Evolutionary conservation across 2,113 vertebrate species (phyloP).

Genomic region (Gymnorhina tibicen): DNA sequence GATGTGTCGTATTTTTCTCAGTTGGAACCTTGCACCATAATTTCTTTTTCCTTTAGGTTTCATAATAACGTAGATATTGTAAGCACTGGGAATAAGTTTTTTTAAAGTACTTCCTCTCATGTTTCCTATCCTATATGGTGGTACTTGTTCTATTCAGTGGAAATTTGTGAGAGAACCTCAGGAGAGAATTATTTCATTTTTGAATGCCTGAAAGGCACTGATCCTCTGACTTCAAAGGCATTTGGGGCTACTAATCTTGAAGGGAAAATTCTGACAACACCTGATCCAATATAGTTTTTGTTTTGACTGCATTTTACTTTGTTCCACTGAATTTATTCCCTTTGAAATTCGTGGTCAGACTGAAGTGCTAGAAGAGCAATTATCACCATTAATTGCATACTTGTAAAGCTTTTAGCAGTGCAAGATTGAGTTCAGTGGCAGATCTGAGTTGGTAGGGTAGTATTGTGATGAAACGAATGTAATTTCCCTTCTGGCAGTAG

Average conservation of each 20-base stretch:
- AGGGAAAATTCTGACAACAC: background rate
- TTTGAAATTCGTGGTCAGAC: background rate
- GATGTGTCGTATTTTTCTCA: background rate
- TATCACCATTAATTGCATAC: background rate
- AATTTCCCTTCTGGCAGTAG: background rate
- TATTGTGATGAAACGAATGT: background rate
- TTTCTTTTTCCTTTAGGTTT: background rate
- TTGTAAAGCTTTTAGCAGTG: background rate
- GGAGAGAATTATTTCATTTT: background rate
- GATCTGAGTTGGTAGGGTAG: background rate
- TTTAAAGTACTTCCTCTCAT: background rate
- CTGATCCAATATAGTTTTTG: background rate
- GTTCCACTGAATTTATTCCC: background rate
- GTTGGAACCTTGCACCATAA: fast-evolving
- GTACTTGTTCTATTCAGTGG: background rate
- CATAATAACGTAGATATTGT: background rate
- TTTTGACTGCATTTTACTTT: background rate
- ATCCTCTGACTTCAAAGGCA: background rate
- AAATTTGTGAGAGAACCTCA: background rate
- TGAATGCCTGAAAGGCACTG: background rate
- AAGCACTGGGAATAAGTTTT: background rate
- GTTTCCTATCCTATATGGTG: background rate
- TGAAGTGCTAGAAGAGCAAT: background rate
- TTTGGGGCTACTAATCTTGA: background rate
- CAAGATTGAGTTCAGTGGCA: background rate